Conservation (phyloP, 2,888 invertebrate species). For the Drepanosiphum platanoidis region DNA sequence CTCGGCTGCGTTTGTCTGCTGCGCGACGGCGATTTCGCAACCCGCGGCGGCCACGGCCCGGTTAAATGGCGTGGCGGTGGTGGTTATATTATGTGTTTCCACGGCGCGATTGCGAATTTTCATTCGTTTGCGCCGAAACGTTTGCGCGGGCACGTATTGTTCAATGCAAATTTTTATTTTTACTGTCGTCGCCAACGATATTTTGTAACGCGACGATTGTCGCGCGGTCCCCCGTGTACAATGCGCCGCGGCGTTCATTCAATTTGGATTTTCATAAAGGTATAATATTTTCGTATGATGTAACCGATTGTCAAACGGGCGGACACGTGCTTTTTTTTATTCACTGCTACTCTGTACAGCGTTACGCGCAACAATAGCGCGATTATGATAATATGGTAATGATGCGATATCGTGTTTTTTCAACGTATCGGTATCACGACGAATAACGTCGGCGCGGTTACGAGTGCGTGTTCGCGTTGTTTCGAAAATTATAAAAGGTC, state of each 20-base stretch:
- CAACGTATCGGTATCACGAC: background rate
- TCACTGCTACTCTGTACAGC: background rate
- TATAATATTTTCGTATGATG: background rate
- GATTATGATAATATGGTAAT: background rate
- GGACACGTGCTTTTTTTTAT: constrained; percentile 1
- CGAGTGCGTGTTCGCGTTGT: background rate
- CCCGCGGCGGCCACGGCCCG: background rate
- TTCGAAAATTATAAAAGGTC: background rate
- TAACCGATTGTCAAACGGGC: constrained; percentile 6
- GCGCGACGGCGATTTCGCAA: constrained; percentile 18
- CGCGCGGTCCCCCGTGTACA: background rate
- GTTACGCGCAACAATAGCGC: background rate
- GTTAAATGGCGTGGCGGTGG: background rate
- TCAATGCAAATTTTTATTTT: constrained; percentile 42
- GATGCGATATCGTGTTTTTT: constrained; percentile 12
- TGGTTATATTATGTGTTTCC: background rate
- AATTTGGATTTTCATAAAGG: constrained; percentile 4
- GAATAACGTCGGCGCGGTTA: background rate
- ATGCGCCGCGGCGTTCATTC: background rate
- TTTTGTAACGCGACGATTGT: constrained; percentile 33
- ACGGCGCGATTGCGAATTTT: constrained; percentile 29
- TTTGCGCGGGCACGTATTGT: constrained; percentile 47
- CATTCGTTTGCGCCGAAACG: constrained; percentile 14
- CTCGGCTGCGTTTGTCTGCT: too few species aligned
- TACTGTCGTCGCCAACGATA: constrained; percentile 1